phyloP scores from a whole-genome alignment of 2,888 invertebrate genomes.

The Myopa testacea region DNA sequence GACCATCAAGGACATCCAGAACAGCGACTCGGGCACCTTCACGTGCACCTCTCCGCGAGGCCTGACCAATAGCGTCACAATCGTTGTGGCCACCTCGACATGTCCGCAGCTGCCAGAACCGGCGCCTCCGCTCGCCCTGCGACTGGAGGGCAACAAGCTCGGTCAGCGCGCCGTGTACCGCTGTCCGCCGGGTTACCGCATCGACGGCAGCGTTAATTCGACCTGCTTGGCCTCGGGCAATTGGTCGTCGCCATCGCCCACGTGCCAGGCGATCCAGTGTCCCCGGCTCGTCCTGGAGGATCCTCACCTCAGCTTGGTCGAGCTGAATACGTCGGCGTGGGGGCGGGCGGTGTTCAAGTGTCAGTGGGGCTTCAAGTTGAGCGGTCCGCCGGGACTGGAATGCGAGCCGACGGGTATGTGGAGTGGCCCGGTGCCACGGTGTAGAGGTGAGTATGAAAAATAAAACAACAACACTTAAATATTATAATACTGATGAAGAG shows the following conservation, averaged over 20 bases:
- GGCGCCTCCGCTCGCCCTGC: constrained; percentile 75
- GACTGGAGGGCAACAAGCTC: constrained; percentile 81
- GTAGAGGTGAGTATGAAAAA: constrained; percentile 74
- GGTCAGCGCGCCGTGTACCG: constrained; percentile 76
- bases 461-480: neutral
- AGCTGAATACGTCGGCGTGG: constrained; percentile 84
- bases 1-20: constrained; percentile 83
- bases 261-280: constrained; percentile 83
- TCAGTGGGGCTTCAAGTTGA: constrained; percentile 84
- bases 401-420: constrained; percentile 84
- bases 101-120: constrained; percentile 75
- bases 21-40: constrained; percentile 85
- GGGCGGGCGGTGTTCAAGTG: constrained; percentile 86
- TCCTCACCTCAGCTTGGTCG: constrained; percentile 79
- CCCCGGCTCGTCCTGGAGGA: constrained; percentile 77
- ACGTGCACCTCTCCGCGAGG: constrained; percentile 87
- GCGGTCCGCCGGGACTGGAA: constrained; percentile 81
- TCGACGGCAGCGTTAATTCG: constrained; percentile 81
- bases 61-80: constrained; percentile 72
- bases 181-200: constrained; percentile 83
- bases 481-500: neutral
- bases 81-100: constrained; percentile 77
- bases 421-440: constrained; percentile 82
- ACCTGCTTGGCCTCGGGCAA: constrained; percentile 86
- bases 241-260: constrained; percentile 82